Base-by-base conservation (phyloP, 2,113 vertebrate genomes). In the Andinoacara biseriatus region DNA sequence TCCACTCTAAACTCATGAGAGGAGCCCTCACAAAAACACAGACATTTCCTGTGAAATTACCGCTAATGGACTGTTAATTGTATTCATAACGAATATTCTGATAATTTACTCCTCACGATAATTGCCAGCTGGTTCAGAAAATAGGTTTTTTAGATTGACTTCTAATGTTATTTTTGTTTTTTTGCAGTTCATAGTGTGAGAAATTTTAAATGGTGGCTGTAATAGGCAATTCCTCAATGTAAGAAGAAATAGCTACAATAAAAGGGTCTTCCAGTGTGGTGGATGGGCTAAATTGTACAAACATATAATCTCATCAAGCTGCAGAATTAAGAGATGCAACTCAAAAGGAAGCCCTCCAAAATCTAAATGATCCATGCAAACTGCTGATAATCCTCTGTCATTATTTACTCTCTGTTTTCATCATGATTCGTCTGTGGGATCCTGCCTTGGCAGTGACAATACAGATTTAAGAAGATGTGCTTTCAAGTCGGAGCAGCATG, bases 331-430 rank as follows among this genome's bases (percentile, higher is more conserved):
- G 14, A 2, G 5, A 54, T 17, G n/a, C 17, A 3, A 54, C 14
- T n/a, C 4, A 33, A 33, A n/a, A 58, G 58, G 31, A 52, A 7
- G 0, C 40, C 40, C 3, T 11, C 4, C 17, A 3, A 49, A 80
- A 90, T 90, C 72, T n/a, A 56, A 87, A 90, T 84, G 2, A 83
- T 79, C 24, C 14, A 9, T 49, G 46, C 31, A 78, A 74, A 82
- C 40, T 59, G 26, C 3, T 24, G 18, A 81, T 15, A 59, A 18
- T 57, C n/a, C 24, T 33, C 5, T 60, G 24, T 54, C 18, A 52
- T 82, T 54, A 72, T 63, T 26, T 78, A 33, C 49, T 24, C 5
- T 52, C 76, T 33, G 79, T 54, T 87, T 77, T 74, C 29, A 0
- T 54, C 67, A 72, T 54, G 46, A 54, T 72, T 72, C 33, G 67